Percentiles rank a stretch among this genome's conserved stretches.
Evolutionary conservation across 2,113 vertebrate genomes (phyloP).

Genomic region (Menura novaehollandiae): DNA sequence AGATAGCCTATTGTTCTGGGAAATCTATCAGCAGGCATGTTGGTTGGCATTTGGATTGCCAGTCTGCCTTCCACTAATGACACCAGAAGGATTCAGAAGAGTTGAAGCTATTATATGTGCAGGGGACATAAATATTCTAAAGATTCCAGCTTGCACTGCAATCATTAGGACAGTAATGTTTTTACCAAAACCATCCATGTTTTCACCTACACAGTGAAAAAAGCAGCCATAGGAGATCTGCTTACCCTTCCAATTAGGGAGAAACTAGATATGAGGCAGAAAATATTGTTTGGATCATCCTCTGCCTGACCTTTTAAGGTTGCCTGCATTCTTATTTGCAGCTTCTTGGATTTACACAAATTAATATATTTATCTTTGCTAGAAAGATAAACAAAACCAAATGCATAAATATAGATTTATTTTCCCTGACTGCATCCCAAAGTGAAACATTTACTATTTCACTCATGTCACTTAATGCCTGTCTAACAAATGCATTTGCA

Average conservation of each 20-base stretch:
- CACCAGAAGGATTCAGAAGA: not conserved
- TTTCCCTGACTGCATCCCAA: not conserved
- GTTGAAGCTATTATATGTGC: not conserved
- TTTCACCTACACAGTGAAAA: not conserved
- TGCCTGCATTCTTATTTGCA: conserved; percentile 1
- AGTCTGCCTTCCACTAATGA: not conserved
- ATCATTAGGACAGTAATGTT: not conserved
- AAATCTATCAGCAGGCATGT: not conserved
- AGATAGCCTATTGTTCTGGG: not conserved
- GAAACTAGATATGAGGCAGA: not conserved
- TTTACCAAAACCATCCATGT: not conserved
- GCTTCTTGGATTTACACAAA: conserved; percentile 19
- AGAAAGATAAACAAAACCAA: not conserved
- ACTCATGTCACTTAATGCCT: not conserved
- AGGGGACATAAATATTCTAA: not conserved
- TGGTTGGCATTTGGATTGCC: not conserved
- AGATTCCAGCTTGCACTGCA: not conserved
- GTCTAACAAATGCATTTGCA: not conserved
- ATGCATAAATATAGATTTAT: not conserved
- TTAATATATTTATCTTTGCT: conserved; percentile 14
- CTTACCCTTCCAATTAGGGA: not conserved
- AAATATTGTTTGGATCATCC: not conserved
- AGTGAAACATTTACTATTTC: not conserved
- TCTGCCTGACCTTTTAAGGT: conserved; percentile 40
- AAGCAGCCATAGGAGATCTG: not conserved